These are phyloP conservation scores for Meiosimyza platycephala DNA, from an alignment of 2,888 invertebrate genomes.

Conservation along the genomic window DNA sequence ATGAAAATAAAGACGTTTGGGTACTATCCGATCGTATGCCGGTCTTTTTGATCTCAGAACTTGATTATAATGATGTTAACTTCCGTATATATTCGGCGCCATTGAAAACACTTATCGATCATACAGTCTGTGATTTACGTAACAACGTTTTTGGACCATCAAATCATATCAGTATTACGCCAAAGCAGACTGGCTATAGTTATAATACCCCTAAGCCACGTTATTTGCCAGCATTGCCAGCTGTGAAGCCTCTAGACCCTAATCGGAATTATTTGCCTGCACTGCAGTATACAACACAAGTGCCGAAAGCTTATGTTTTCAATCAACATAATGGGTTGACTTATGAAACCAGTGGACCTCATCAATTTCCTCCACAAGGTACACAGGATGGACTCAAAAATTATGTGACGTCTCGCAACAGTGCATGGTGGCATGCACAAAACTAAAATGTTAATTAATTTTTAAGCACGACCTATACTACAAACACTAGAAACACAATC, in stretches of 20 bases:
- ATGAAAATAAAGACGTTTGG: conserved; percentile 79
- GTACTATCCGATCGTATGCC: conserved; percentile 87
- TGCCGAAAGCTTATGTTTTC: conserved; percentile 64
- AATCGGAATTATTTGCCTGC: conserved; percentile 46
- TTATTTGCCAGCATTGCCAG: not conserved
- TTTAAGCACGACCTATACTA: too few relatives aligned
- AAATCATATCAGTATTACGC: conserved; percentile 52
- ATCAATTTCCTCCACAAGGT: conserved; percentile 55
- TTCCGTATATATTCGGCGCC: conserved; percentile 81
- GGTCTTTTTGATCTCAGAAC: conserved; percentile 75
- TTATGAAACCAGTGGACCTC: conserved; percentile 63
- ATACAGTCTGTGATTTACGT: conserved; percentile 78
- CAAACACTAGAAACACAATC: too few relatives aligned
- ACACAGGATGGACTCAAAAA: conserved; percentile 53
- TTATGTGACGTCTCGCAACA: conserved; percentile 56
- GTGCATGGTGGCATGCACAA: conserved; percentile 61
- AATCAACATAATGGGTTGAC: conserved; percentile 66
- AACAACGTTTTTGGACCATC: conserved; percentile 57
- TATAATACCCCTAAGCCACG: not conserved
- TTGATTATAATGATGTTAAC: conserved; percentile 82
- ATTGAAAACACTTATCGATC: conserved; percentile 74
- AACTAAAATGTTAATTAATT: conserved; percentile 9
- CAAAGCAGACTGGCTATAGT: conserved; percentile 47
- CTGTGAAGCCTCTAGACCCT: conserved; percentile 27
- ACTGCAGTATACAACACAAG: conserved; percentile 39